These are phyloP conservation scores for Lordiphosa collinella DNA, from an alignment of 1,140 invertebrate species.

Conservation along the genomic window DNA sequence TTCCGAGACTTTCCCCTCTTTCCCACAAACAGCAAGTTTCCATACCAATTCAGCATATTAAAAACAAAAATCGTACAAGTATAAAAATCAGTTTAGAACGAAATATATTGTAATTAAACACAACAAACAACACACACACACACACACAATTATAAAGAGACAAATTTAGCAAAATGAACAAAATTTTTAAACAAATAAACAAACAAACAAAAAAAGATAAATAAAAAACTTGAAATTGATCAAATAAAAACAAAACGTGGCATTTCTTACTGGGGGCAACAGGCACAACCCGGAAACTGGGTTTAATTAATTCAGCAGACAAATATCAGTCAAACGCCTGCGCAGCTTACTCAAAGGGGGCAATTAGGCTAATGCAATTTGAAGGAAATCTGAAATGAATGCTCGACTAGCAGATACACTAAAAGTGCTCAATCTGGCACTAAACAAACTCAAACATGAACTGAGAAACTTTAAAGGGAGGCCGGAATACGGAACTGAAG, in stretches of 20 bases:
- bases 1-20: conserved; percentile 35
- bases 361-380: conserved; percentile 57
- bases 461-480: no score
- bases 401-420: background rate
- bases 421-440: background rate
- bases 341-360: conserved; percentile 9
- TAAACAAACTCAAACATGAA: no score
- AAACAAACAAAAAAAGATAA: conserved; percentile 45
- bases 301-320: conserved; percentile 25
- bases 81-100: conserved; percentile 67
- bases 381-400: conserved; percentile 18
- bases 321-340: conserved; percentile 37
- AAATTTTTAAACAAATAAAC: conserved; percentile 78
- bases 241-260: conserved; percentile 39
- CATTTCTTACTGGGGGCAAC: conserved; percentile 8
- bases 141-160: conserved; percentile 63
- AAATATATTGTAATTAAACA: conserved; percentile 72
- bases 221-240: conserved; percentile 70
- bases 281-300: conserved; percentile 36
- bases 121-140: conserved; percentile 20
- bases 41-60: conserved; percentile 30
- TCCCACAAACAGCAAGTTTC: conserved; percentile 33
- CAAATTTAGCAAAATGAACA: conserved; percentile 74
- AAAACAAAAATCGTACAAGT: conserved; percentile 39
- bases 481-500: no score